A percentile compares a stretch with the other conserved stretches of the same genome.
Conservation (phyloP, 2,797 vertebrate genomes). For the Oreonectes daqikongensis region DNA sequence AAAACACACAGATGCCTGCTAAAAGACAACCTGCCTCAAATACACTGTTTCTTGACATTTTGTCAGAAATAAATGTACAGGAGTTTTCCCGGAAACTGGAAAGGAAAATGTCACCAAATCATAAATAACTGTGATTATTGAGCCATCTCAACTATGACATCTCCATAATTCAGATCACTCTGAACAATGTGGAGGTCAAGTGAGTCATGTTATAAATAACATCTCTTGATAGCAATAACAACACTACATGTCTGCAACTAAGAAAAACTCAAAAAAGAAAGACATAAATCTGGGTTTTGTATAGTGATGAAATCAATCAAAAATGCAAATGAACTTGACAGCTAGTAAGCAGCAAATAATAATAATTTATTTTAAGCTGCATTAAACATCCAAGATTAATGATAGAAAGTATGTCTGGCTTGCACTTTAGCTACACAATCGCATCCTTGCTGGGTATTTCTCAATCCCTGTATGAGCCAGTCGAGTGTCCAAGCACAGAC, state of each 20-base stretch:
- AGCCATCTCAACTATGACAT: constrained; percentile 14
- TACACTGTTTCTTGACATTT: constrained; percentile 26
- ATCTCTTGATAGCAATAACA: background rate
- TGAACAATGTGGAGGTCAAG: background rate
- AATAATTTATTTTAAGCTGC: too few relatives aligned
- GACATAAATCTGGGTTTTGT: too few relatives aligned
- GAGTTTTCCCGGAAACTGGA: background rate
- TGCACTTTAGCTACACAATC: constrained; percentile 32
- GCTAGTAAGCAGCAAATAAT: background rate
- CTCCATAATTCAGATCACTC: background rate
- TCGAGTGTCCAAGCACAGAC: background rate
- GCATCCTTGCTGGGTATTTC: background rate
- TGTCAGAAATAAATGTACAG: background rate
- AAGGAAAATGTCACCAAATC: constrained; percentile 14
- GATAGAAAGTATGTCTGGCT: background rate
- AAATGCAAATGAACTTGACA: too few relatives aligned
- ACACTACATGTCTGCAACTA: background rate
- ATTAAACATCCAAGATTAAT: too few relatives aligned
- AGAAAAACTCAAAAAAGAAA: too few relatives aligned
- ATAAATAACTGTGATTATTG: constrained; percentile 22
- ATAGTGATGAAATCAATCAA: too few relatives aligned
- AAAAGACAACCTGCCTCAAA: background rate
- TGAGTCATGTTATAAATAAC: background rate
- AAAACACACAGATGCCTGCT: background rate
- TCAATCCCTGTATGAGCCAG: constrained; percentile 3